phyloP scores from a whole-genome alignment of 2,113 vertebrate species.

The Otus sunia region DNA sequence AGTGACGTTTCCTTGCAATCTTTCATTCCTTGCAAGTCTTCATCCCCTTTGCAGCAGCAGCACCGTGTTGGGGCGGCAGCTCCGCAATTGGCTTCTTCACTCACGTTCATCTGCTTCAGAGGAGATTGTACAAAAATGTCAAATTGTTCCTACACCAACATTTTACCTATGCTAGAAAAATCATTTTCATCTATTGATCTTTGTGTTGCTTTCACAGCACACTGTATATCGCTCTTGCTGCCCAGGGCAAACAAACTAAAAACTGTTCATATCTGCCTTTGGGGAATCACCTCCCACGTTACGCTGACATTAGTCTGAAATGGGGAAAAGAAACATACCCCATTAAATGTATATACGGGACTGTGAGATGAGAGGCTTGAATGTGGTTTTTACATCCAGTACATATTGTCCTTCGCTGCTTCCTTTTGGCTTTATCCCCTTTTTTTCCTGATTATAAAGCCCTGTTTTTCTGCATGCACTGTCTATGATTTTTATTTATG shows the following conservation, averaged over 20 bases:
- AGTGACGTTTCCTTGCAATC: neutral
- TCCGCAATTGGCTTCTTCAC: neutral
- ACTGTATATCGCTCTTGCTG: neutral
- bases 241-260: neutral
- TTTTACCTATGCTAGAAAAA: neutral
- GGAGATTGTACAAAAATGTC: neutral
- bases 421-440: neutral
- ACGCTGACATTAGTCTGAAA: neutral
- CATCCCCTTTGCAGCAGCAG: neutral
- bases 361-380: neutral
- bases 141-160: neutral
- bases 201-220: neutral
- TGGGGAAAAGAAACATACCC: neutral
- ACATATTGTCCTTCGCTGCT: neutral
- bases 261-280: neutral
- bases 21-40: neutral
- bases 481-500: neutral
- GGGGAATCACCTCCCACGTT: neutral
- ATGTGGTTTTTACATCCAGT: neutral
- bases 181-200: neutral
- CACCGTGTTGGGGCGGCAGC: neutral
- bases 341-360: too few species aligned
- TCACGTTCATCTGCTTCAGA: neutral
- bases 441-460: neutral
- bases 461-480: neutral